A percentile compares a stretch with the other conserved stretches of the same genome.
phyloP scores from a whole-genome alignment of 2,888 invertebrate genomes.

The Lepidocyrtinus sp. region DNA sequence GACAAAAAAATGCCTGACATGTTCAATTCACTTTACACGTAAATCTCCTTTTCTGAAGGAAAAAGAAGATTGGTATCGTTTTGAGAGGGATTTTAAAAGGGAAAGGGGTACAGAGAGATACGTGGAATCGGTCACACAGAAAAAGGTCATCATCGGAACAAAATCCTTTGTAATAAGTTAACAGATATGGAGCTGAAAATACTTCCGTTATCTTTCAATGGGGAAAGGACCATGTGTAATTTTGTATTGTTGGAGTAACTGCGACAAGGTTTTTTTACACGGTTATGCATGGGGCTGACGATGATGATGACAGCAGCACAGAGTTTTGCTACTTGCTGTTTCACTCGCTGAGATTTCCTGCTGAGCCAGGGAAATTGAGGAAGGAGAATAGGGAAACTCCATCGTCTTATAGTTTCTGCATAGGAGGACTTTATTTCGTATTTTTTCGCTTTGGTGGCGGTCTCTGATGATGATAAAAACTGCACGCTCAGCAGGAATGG shows the following conservation, averaged over 20 bases:
- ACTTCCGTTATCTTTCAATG: background rate
- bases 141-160: background rate
- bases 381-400: conserved; percentile 25
- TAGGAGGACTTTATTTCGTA: background rate
- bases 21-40: background rate
- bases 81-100: background rate
- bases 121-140: background rate
- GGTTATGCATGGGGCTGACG: background rate
- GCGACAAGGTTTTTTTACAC: background rate
- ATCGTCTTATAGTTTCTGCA: background rate
- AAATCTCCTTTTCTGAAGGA: conserved; percentile 11
- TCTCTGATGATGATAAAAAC: conserved; percentile 42
- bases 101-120: background rate
- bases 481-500: conserved; percentile 53
- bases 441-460: conserved; percentile 5
- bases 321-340: conserved; percentile 48
- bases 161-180: background rate
- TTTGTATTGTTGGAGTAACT: no score
- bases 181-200: background rate
- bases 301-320: conserved; percentile 53
- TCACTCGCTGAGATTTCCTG: conserved; percentile 64
- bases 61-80: conserved; percentile 1
- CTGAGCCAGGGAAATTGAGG: conserved; percentile 68
- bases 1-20: background rate
- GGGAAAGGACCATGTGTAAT: background rate